These are phyloP conservation scores for Heliconius aoede DNA, from an alignment of 2,888 invertebrate genomes.

Conservation along the genomic window DNA sequence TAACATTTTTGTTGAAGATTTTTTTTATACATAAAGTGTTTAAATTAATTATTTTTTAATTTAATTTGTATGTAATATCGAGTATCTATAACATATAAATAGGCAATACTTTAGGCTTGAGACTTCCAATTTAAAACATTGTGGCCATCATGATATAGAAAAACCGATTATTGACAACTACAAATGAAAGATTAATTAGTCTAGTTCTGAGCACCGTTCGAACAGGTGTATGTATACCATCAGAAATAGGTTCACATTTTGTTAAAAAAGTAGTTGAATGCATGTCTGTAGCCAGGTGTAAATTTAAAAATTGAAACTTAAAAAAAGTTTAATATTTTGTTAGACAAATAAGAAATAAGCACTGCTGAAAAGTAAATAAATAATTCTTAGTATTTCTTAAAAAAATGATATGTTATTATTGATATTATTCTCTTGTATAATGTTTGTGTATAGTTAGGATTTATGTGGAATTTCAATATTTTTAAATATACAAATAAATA, in stretches of 20 bases:
- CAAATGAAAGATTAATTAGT: constrained; percentile 26
- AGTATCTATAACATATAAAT: no score
- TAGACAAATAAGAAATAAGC: constrained; percentile 1
- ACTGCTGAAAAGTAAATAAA: neutral
- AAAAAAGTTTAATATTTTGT: neutral
- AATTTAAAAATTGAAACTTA: constrained; percentile 22
- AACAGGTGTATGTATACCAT: constrained; percentile 30
- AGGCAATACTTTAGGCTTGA: no score
- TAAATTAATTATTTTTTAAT: no score
- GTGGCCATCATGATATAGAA: neutral
- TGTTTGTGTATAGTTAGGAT: no score
- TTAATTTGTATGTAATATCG: no score
- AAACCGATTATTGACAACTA: neutral
- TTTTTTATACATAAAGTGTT: neutral
- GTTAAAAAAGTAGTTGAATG: constrained; percentile 19
- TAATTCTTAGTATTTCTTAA: neutral
- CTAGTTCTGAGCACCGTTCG: constrained; percentile 22
- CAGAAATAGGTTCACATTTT: constrained; percentile 14
- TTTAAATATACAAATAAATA: no score
- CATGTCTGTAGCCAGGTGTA: constrained; percentile 28
- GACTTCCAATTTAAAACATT: neutral
- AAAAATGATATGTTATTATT: no score
- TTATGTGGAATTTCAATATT: neutral
- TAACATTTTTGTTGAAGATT: neutral
- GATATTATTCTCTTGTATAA: no score